Evolutionary conservation across 2,888 invertebrate species (phyloP).

Genomic region (Lasioglossum villosulum): DNA sequence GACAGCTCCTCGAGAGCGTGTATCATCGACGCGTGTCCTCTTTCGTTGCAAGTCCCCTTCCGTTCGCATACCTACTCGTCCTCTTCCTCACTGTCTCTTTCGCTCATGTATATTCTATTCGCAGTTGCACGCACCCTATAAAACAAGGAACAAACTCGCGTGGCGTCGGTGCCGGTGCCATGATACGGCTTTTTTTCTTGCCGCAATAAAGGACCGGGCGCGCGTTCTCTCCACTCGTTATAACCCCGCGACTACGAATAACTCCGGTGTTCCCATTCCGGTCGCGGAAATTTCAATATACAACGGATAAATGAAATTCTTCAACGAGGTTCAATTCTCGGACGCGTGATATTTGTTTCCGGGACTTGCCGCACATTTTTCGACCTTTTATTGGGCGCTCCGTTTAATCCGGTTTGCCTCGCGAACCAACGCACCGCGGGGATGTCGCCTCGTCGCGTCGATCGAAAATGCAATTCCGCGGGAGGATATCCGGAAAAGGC

Average conservation of each 20-base stretch:
- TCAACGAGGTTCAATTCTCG: conserved; percentile 16
- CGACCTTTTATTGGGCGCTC: background rate
- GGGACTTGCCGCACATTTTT: background rate
- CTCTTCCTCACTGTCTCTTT: background rate
- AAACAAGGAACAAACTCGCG: conserved; percentile 70
- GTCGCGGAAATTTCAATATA: conserved; percentile 73
- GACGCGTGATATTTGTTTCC: conserved; percentile 9
- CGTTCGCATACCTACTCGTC: conserved; percentile 50
- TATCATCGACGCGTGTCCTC: conserved; percentile 63
- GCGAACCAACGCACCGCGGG: background rate
- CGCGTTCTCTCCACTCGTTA: conserved; percentile 46
- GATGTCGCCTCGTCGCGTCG: background rate
- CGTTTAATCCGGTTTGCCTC: background rate
- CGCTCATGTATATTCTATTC: conserved; percentile 81
- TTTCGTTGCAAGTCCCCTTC: conserved; percentile 57
- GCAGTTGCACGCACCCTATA: conserved; percentile 76
- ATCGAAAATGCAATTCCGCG: background rate
- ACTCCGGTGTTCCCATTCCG: conserved; percentile 19
- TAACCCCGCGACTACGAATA: conserved; percentile 29
- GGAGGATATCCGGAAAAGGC: background rate
- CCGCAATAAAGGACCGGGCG: conserved; percentile 59
- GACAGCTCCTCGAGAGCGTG: conserved; percentile 59
- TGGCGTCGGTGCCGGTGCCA: conserved; percentile 17
- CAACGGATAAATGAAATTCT: conserved; percentile 49
- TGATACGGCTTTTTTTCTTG: conserved; percentile 66